Conservation (phyloP, 2,888 invertebrate genomes). For the Tricholauxania praeusta region DNA sequence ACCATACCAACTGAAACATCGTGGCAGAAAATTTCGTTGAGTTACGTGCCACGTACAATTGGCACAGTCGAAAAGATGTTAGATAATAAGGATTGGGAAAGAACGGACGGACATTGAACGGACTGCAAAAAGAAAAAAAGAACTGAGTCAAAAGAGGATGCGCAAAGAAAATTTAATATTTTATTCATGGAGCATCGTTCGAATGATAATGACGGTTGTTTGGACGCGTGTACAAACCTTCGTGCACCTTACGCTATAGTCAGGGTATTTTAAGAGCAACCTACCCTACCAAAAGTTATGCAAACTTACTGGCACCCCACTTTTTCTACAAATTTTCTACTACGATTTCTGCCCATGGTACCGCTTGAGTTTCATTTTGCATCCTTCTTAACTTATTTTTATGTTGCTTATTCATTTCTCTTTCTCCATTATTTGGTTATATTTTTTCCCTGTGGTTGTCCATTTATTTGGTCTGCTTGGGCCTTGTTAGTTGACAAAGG, state of each 20-base stretch:
- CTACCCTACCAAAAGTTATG: neutral
- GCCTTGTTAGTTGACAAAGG: slow-evolving; percentile 30
- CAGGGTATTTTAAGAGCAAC: neutral
- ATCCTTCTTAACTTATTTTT: neutral
- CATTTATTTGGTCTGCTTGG: neutral
- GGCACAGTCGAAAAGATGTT: too few species aligned
- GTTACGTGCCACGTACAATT: too few species aligned
- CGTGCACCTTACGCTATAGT: neutral
- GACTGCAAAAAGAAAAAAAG: too few species aligned
- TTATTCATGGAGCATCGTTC: slow-evolving; percentile 49
- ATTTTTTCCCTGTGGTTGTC: neutral
- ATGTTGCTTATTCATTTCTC: too few species aligned
- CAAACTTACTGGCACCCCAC: neutral
- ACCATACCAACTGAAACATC: too few species aligned
- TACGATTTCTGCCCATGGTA: slow-evolving; percentile 8
- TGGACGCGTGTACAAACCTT: slow-evolving; percentile 1
- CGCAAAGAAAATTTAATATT: slow-evolving; percentile 43
- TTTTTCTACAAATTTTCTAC: neutral
- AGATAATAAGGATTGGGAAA: too few species aligned
- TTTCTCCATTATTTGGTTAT: too few species aligned
- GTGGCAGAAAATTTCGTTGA: too few species aligned
- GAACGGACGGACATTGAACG: too few species aligned
- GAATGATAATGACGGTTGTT: slow-evolving; percentile 47
- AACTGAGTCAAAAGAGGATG: too few species aligned
- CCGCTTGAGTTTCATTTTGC: slow-evolving; percentile 6